Evolutionary conservation across 2,797 vertebrate species (phyloP).

Genomic region (Catostomus latipinnis): DNA sequence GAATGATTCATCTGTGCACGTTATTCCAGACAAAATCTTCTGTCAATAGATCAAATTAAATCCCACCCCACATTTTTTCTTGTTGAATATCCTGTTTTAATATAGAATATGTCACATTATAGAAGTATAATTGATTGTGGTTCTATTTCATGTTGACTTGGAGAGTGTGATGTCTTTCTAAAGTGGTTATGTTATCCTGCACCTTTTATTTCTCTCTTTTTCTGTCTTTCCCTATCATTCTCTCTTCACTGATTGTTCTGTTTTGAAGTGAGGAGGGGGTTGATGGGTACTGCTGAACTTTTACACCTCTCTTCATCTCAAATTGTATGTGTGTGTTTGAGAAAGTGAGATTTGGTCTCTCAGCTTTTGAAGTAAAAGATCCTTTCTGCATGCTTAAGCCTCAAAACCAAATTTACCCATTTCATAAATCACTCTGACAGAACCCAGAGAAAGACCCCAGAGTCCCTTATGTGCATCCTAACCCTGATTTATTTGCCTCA

Average conservation of each 20-base stretch:
- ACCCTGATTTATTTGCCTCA: constrained; percentile 6
- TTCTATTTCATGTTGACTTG: too few relatives aligned
- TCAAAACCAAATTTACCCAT: constrained; percentile 20
- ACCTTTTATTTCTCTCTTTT: background rate
- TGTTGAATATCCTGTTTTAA: too few relatives aligned
- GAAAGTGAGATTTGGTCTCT: constrained; percentile 22
- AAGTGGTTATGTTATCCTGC: background rate
- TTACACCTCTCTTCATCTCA: background rate
- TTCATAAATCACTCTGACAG: constrained; percentile 46
- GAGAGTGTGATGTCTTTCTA: background rate
- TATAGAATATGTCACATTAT: too few relatives aligned
- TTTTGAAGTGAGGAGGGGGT: constrained; percentile 37
- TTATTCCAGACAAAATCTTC: too few relatives aligned
- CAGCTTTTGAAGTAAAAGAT: constrained; percentile 16
- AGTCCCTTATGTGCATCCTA: constrained; percentile 5
- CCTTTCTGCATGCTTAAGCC: constrained; percentile 18
- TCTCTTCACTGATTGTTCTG: constrained; percentile 15
- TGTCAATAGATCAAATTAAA: too few relatives aligned
- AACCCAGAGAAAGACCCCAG: constrained; percentile 3
- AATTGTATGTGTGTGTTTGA: constrained; percentile 1
- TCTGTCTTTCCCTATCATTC: constrained; percentile 3
- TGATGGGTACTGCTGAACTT: constrained; percentile 17
- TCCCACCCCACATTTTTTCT: too few relatives aligned
- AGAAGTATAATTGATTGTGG: too few relatives aligned
- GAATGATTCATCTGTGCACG: too few relatives aligned